Base-by-base conservation (phyloP, 2,113 vertebrate genomes). In the Syngnathus floridae region DNA sequence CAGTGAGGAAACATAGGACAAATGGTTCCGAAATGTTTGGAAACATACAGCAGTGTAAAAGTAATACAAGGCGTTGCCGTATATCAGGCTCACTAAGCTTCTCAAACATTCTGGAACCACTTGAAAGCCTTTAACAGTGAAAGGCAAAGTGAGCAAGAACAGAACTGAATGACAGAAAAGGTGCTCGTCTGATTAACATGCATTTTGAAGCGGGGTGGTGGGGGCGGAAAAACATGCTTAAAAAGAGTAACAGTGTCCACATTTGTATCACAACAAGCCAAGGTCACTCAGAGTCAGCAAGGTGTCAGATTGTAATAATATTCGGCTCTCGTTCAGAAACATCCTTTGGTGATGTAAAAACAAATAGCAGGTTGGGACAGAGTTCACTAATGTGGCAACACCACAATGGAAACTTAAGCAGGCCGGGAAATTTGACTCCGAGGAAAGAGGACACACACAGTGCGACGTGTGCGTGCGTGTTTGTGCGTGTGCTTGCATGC, bases 171-270 rank as follows among this genome's bases (percentile, higher is more conserved):
- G 71, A 77, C 71, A 80, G 88, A 87, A 86, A 84, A 88, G 87
- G 87, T 87, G 38, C 57, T 22, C 1, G 62, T 68, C 85, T 78
- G 73, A 66, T 78, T 78, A 66, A 75, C 94, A 94, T 94, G 93
- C 93, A 91, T 86, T 85, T 79, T 90, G 81, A 85, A 79, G 76
- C 84, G 69, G 73, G 59, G 62, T 86, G 88, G 70, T 76, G 68
- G 86, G 88, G 46, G 1, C 17, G 17, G 3, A 22, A 37, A 26
- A n/a, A 90, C 94, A 93, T 94, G 93, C 94, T 86, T 91, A 70
- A 86, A 86, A 84, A 91, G 76, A 48, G 64, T 68, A 72, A 75
- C 26, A 69, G 66, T 66, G 58, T 43, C 60, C 56, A 71, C 72
- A 67, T 74, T 76, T 57, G 49, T 70, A 40, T 68, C 67, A 70